Evolutionary conservation across 2,113 vertebrate species (phyloP).

Genomic region (Pomatostomus ruficeps): DNA sequence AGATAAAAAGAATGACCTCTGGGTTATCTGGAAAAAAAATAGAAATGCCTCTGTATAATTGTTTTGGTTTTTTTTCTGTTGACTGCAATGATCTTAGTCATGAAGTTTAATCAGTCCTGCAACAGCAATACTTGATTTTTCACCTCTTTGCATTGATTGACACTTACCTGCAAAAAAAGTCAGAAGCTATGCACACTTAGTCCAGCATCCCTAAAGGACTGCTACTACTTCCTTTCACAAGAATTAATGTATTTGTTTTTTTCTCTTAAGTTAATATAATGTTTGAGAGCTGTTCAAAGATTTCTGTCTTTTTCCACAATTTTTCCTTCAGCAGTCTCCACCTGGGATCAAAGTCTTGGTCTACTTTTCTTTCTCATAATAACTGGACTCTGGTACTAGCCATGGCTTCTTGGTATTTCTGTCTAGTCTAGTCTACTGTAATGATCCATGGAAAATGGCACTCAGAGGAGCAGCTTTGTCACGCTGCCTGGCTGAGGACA

Average conservation of each 20-base stretch:
- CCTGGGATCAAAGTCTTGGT: background rate
- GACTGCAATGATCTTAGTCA: background rate
- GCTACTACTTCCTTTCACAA: background rate
- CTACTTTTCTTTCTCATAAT: background rate
- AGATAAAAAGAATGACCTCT: background rate
- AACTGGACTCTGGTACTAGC: background rate
- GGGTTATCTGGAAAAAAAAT: background rate
- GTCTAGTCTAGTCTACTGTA: rapidly evolving
- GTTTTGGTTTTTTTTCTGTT: background rate
- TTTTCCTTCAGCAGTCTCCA: background rate
- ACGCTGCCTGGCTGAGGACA: background rate
- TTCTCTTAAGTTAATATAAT: background rate
- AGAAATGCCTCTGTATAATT: background rate
- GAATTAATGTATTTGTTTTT: background rate
- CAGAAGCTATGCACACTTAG: rapidly evolving
- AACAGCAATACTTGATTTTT: background rate
- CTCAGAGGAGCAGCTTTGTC: background rate
- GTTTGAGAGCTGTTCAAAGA: background rate
- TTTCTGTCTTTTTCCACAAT: background rate
- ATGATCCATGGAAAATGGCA: background rate
- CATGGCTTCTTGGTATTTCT: background rate
- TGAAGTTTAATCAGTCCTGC: background rate
- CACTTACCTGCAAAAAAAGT: background rate
- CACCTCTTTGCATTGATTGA: background rate
- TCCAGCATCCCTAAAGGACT: background rate